Evolutionary conservation across 1,140 invertebrate genomes (phyloP), one percentile per base, ranked within the genome.

Genomic region (Neodiprion virginianus): DNA sequence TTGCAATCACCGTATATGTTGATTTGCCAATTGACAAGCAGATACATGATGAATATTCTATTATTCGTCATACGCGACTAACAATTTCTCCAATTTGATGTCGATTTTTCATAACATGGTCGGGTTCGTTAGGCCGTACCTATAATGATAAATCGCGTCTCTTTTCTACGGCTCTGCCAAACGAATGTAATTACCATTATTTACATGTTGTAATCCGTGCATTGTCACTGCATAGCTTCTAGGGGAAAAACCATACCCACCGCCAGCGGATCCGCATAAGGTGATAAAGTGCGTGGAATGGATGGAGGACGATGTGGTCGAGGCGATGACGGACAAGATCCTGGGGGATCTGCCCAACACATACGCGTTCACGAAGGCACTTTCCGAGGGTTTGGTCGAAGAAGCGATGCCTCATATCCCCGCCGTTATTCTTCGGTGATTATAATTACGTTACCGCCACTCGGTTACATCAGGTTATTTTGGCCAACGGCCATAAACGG

Each of bases 331-430:
- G 8, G 91, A 92, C 61, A 92, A 94, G 81, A 90, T 98, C 70
- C 89, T 98, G 61, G 94, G 94, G 14, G 91, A 94, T 67, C 90
- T 95, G 72, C 96, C 96, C 4, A 98, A 98, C 81, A 96, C 96
- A 0, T 98, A 98, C 80, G 96, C 96, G 0, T 98, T 95, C 80
- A 98, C 96, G 0, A 98, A 98, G 89, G 95, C 95, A 1, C 84
- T 98, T 10, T 94, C 95, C 0, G 96, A 98, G 88, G 91, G 92
- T 12, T 81, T 97, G 49, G 93, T 95, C 1, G 92, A 95, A 48
- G 95, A 97, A 83, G 89, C 92, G 50, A 93, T 94, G 86, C 77
- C 82, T 28, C 88, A 92, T 8, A 84, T 99, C 47, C 98, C 98
- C 7, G 89, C 94, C 0, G 92, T 97, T 50, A 96, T 99, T 74